Conservation (phyloP, 92 coral and sea anemone species). For the Palythoa grandis region DNA sequence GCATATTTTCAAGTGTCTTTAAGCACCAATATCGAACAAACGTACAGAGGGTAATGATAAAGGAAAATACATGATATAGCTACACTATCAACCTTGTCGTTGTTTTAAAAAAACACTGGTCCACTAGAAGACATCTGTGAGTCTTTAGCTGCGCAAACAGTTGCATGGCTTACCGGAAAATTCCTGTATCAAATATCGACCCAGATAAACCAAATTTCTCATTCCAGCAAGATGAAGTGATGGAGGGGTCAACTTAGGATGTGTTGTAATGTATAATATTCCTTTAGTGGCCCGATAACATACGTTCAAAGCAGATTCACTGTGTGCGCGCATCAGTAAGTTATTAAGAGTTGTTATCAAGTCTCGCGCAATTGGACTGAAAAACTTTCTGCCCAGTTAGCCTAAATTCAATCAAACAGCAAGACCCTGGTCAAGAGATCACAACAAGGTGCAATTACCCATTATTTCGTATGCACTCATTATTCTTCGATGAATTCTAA, state of each 20-base stretch:
- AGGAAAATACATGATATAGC: constrained; percentile 19
- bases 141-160: constrained; percentile 28
- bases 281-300: not conserved
- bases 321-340: constrained; percentile 23
- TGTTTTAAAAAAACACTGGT: not conserved
- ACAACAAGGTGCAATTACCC: constrained; percentile 38
- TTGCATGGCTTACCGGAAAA: constrained; percentile 23
- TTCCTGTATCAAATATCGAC: not conserved
- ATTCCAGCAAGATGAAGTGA: constrained; percentile 21
- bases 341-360: not conserved
- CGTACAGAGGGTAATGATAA: constrained; percentile 7
- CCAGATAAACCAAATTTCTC: constrained; percentile 8
- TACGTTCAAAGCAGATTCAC: not conserved
- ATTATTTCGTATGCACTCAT: constrained; percentile 45
- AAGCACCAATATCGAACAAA: constrained; percentile 36
- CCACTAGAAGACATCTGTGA: not conserved
- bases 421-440: constrained; percentile 16
- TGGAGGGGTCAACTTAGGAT: not conserved
- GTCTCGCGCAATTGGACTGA: constrained; percentile 18
- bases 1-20: constrained; percentile 12
- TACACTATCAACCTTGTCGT: not conserved
- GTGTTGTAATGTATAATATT: not conserved
- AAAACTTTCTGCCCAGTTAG: not conserved
- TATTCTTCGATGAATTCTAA: constrained; percentile 38
- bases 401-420: constrained; percentile 38